Evolutionary conservation across 2,797 vertebrate genomes (phyloP).

Genomic region (Botia kubotai): DNA sequence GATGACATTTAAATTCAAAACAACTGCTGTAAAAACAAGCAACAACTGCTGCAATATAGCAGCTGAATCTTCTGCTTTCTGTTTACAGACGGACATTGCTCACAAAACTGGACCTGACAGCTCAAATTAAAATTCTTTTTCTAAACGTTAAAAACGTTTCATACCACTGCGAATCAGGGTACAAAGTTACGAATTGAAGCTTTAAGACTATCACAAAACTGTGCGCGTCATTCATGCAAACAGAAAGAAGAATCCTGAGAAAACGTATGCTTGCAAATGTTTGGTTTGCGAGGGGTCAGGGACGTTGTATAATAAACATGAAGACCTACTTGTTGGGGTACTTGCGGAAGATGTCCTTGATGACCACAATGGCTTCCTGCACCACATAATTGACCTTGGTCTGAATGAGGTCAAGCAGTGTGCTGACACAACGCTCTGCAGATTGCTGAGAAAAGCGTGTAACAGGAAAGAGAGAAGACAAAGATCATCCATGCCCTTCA

Average conservation of each 20-base stretch:
- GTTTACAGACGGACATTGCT: too few species aligned
- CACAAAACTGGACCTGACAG: too few species aligned
- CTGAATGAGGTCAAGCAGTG: slow-evolving; percentile 94
- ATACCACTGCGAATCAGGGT: too few species aligned
- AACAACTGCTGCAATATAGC: too few species aligned
- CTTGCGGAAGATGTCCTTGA: slow-evolving; percentile 98
- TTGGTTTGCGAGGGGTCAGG: background rate
- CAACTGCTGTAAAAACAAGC: too few species aligned
- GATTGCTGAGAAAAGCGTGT: slow-evolving; percentile 83
- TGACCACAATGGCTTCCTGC: slow-evolving; percentile 97
- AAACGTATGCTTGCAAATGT: background rate
- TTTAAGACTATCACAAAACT: background rate
- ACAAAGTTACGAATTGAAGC: too few species aligned
- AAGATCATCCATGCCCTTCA: background rate
- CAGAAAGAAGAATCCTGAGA: background rate
- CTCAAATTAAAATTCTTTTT: too few species aligned
- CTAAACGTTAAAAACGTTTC: too few species aligned
- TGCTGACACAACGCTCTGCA: slow-evolving; percentile 95
- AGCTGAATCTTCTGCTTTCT: too few species aligned
- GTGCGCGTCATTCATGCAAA: background rate
- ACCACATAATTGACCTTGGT: slow-evolving; percentile 98
- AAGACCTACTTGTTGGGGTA: slow-evolving; percentile 95
- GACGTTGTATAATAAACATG: background rate
- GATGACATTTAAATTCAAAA: too few species aligned
- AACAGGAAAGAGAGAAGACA: slow-evolving; percentile 13